A percentile compares a stretch with the other conserved stretches of the same genome.
Evolutionary conservation across 2,888 invertebrate genomes (phyloP).

Genomic region (Osmoderma eremita): DNA sequence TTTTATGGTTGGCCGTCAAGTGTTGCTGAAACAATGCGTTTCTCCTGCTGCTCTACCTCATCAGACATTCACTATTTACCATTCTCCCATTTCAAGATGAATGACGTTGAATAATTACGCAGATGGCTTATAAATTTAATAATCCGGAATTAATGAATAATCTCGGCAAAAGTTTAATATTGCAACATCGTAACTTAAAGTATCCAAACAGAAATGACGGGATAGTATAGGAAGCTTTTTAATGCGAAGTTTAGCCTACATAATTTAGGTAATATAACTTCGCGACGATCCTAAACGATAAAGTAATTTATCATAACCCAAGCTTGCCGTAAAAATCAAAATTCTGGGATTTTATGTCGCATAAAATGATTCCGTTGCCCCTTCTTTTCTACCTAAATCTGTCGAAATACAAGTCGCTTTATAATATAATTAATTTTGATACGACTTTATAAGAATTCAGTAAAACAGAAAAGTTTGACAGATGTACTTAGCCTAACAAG

Average conservation of each 20-base stretch:
- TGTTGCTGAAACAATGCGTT: constrained; percentile 20
- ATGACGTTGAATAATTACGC: constrained; percentile 29
- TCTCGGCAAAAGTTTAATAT: neutral
- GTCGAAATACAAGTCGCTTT: too few species aligned
- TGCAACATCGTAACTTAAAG: neutral
- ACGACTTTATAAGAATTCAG: too few species aligned
- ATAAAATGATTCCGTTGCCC: too few species aligned
- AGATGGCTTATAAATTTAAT: constrained; percentile 27
- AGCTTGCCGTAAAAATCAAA: too few species aligned
- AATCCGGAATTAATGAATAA: constrained; percentile 23
- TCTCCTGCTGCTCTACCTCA: neutral
- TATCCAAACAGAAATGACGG: neutral
- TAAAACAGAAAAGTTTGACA: too few species aligned
- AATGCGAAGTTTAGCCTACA: neutral
- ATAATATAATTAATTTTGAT: too few species aligned
- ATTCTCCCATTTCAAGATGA: constrained; percentile 25
- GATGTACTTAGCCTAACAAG: too few species aligned
- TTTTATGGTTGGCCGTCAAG: constrained; percentile 26
- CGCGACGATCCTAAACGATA: too few species aligned
- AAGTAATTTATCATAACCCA: too few species aligned
- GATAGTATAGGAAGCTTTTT: neutral
- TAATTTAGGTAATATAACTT: too few species aligned
- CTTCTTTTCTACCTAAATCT: too few species aligned
- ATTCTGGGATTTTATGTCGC: too few species aligned
- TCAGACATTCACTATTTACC: constrained; percentile 28